These are phyloP conservation scores for Rhynchonema sp. DNA, from an alignment of 2,888 invertebrate genomes.

Conservation along the genomic window DNA sequence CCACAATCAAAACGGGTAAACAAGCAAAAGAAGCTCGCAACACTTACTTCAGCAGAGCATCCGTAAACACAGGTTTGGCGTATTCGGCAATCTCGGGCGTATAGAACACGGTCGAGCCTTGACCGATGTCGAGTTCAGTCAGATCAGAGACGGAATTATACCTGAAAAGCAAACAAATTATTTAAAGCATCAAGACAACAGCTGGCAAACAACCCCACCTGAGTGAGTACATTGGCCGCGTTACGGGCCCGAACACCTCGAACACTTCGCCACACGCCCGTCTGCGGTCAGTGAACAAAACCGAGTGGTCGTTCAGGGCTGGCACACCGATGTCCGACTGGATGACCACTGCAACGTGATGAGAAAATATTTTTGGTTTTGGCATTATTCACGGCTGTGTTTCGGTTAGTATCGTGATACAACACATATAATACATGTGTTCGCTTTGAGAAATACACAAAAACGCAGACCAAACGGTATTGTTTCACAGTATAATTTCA, in stretches of 20 bases:
- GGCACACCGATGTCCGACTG: constrained; percentile 50
- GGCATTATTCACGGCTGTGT: no score
- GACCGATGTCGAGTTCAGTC: not conserved
- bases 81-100: not conserved
- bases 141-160: not conserved
- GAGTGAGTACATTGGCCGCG: constrained; percentile 65
- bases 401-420: no score
- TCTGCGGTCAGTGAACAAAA: constrained; percentile 61
- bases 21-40: not conserved
- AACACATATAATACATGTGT: no score
- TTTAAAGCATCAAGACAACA: not conserved
- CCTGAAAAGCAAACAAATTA: not conserved
- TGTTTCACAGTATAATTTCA: no score
- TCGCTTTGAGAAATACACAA: no score
- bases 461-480: no score
- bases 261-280: constrained; percentile 41
- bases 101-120: not conserved
- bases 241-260: constrained; percentile 72
- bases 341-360: constrained; percentile 47
- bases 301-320: constrained; percentile 61
- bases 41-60: not conserved
- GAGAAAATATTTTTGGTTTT: not conserved
- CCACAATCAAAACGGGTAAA: not conserved
- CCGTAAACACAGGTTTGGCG: not conserved
- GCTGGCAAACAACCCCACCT: constrained; percentile 35